Conservation (phyloP, 2,797 vertebrate species). For the Champsocephalus esox region DNA sequence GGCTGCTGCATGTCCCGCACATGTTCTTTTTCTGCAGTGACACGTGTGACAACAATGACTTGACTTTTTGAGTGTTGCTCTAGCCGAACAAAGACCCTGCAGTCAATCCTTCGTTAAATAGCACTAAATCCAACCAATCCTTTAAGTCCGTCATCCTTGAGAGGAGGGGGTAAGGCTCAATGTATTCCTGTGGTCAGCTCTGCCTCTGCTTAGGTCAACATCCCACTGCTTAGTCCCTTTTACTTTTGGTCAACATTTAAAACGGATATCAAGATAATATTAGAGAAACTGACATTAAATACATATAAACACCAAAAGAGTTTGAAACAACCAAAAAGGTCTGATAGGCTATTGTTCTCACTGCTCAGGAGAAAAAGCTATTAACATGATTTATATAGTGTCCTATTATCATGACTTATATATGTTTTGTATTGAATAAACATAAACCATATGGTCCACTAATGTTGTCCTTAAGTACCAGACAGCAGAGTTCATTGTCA, state of each 20-base stretch:
- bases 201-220: not conserved
- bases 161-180: constrained; percentile 10
- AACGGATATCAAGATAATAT: no score
- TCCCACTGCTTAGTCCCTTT: not conserved
- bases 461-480: constrained; percentile 62
- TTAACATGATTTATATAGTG: not conserved
- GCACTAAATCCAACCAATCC: constrained; percentile 76
- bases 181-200: not conserved
- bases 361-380: not conserved
- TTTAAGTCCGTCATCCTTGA: constrained; percentile 71
- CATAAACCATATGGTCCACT: constrained; percentile 4
- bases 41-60: constrained; percentile 63
- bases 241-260: not conserved
- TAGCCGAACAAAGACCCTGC: constrained; percentile 39
- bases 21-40: constrained; percentile 26
- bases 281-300: not conserved
- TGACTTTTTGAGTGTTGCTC: constrained; percentile 37
- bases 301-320: not conserved
- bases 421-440: not conserved
- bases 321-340: not conserved
- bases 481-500: constrained; percentile 47
- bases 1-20: not conserved
- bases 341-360: not conserved
- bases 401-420: not conserved
- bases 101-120: constrained; percentile 66